A percentile compares a stretch with the other conserved stretches of the same genome.
Evolutionary conservation across 2,888 invertebrate species (phyloP).

Genomic region (Stramonita haemastoma): DNA sequence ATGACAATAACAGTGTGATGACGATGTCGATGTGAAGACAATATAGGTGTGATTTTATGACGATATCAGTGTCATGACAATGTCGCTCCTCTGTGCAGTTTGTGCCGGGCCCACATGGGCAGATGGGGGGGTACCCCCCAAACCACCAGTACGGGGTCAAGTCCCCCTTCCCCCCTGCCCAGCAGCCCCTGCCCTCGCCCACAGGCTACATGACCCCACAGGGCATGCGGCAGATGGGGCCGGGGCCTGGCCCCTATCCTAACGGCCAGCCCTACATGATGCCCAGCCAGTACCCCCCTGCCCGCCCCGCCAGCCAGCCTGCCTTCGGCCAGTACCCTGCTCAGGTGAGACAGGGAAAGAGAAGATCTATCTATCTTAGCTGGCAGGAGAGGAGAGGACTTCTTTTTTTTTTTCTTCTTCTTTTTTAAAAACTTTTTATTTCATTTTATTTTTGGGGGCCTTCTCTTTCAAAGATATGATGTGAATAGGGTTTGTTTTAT

Average conservation of each 20-base stretch:
- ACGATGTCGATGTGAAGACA: neutral
- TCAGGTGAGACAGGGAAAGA: constrained; percentile 44
- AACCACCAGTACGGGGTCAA: constrained; percentile 67
- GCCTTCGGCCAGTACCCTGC: constrained; percentile 58
- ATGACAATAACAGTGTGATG: neutral
- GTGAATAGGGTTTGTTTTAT: no score
- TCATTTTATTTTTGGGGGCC: no score
- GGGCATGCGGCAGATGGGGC: constrained; percentile 68
- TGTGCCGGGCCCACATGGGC: constrained; percentile 55
- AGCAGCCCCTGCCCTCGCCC: constrained; percentile 75
- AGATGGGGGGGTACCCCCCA: constrained; percentile 48
- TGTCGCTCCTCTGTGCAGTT: constrained; percentile 41
- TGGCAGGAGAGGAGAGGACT: no score
- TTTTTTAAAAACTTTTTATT: no score
- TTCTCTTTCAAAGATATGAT: no score
- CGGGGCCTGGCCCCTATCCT: constrained; percentile 59
- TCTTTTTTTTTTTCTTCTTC: no score
- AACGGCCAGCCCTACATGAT: constrained; percentile 71
- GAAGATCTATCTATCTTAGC: no score
- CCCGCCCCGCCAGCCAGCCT: constrained; percentile 58
- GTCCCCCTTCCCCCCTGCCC: constrained; percentile 71
- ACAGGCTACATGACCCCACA: constrained; percentile 64
- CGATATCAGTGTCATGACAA: no score
- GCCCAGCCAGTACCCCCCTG: constrained; percentile 62
- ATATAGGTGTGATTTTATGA: no score